Percentiles rank a stretch among this genome's conserved stretches.
phyloP scores from a whole-genome alignment of 2,888 invertebrate species.

The Pocota personata region DNA sequence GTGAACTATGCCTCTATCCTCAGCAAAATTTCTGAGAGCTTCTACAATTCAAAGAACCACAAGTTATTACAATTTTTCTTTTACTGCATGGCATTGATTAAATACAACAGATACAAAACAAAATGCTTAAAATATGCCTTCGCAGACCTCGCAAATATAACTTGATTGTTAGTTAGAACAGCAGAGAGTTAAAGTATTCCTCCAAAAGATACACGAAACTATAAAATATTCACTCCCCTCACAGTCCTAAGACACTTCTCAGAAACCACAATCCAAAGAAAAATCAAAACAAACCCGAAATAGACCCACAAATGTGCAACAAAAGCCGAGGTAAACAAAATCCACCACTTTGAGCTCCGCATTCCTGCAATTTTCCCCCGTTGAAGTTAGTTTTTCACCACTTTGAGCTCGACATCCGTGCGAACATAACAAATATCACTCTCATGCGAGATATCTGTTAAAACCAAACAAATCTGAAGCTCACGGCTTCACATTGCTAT shows the following conservation, averaged over 20 bases:
- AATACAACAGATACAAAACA: too few species aligned
- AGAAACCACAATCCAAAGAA: neutral
- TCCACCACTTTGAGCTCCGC: slow-evolving; percentile 5
- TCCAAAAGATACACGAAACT: neutral
- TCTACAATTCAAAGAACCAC: too few species aligned
- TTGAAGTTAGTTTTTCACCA: slow-evolving; percentile 48
- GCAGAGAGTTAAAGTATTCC: neutral
- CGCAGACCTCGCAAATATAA: too few species aligned
- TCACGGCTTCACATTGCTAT: slow-evolving; percentile 42
- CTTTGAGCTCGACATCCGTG: slow-evolving; percentile 4
- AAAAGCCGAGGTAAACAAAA: neutral
- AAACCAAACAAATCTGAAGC: slow-evolving; percentile 15
- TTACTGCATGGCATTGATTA: too few species aligned
- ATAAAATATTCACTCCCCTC: neutral
- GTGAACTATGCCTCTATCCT: too few species aligned
- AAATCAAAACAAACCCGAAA: slow-evolving; percentile 2
- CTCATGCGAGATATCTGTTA: slow-evolving; percentile 63
- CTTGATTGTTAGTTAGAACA: too few species aligned
- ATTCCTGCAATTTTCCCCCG: slow-evolving; percentile 3
- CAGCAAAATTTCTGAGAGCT: too few species aligned
- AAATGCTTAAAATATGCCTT: too few species aligned
- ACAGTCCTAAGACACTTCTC: neutral
- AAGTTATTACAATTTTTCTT: too few species aligned
- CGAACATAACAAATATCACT: slow-evolving; percentile 22
- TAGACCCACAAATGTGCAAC: neutral